phyloP scores from a whole-genome alignment of 2,797 vertebrate species.

The Malacoraja senta region DNA sequence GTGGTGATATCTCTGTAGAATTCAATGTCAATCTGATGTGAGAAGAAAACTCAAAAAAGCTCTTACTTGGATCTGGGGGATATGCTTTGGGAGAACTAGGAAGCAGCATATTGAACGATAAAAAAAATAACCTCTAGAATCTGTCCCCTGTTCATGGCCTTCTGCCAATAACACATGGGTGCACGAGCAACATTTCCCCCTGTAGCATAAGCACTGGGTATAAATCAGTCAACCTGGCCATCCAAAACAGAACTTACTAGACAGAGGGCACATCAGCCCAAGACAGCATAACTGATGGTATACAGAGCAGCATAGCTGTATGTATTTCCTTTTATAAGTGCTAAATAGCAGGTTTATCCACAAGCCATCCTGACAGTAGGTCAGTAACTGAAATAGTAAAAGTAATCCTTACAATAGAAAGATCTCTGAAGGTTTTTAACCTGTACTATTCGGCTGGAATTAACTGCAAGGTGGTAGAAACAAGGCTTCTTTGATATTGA shows the following conservation, averaged over 20 bases:
- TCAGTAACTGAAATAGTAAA: not conserved
- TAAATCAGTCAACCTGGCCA: conserved; percentile 7
- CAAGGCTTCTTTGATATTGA: too few relatives aligned
- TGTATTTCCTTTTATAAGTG: not conserved
- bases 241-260: not conserved
- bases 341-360: conserved; percentile 7
- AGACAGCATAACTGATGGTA: not conserved
- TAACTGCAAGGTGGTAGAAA: too few relatives aligned
- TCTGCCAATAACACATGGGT: conserved; percentile 15
- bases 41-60: conserved; percentile 1
- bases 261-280: not conserved
- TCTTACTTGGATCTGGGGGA: not conserved
- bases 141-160: not conserved
- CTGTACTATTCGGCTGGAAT: not conserved
- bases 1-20: not conserved
- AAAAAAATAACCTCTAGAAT: not conserved
- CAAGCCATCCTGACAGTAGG: not conserved
- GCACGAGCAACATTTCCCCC: not conserved
- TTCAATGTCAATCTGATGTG: not conserved
- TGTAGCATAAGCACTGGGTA: not conserved
- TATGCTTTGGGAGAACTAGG: not conserved
- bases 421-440: not conserved
- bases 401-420: not conserved
- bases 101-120: not conserved
- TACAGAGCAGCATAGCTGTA: not conserved